Base-by-base conservation (phyloP, 2,888 invertebrate species). In the Lasioglossum malachurum region DNA sequence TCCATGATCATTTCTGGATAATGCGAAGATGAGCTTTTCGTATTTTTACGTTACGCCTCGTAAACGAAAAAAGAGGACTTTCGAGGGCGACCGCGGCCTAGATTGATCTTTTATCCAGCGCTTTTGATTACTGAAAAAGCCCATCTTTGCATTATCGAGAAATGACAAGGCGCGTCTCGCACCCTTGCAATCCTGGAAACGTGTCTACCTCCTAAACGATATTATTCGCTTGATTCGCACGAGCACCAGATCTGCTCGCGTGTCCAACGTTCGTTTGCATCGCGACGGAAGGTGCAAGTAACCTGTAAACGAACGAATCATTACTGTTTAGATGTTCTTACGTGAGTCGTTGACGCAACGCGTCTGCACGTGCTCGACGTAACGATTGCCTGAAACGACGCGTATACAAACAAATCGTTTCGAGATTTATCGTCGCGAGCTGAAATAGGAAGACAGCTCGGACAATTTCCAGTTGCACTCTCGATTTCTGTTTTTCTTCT, bases 251-350 rank as follows among this genome's bases (percentile, higher is more conserved):
- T 19, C 49, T 12, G 27, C 31, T 49, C 44, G 31, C 27, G 8
- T 7, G 27, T 19, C 46, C 23, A 14, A 44, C 57, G 16, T 16
- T 38, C 14, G n/a, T n/a, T 57, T 31, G 57, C 31, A n/a, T 12
- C 64, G 83, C 78, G 76, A 79, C 78, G 57, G 71, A 57, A 53
- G 82, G 23, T 83, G 35, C 74, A 83, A 79, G 60, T 72, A 41
- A 69, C 41, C 60, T 69, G 77, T 82, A 84, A 82, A 76, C 81
- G 81, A 77, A 87, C 84, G 77, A 78, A 81, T 84, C 87, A 79
- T 84, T 78, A 90, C 83, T 87, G 87, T 84, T 83, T 78, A 74
- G 82, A 49, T 57, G 74, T 41, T 82, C 80, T 90, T 90, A 90
- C 80, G 82, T 80, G 86, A 88, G 74, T 67, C n/a, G n/a, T 27